A percentile compares a stretch with the other conserved stretches of the same genome.
Evolutionary conservation across 2,113 vertebrate genomes (phyloP).

Genomic region (Phoxinus phoxinus): DNA sequence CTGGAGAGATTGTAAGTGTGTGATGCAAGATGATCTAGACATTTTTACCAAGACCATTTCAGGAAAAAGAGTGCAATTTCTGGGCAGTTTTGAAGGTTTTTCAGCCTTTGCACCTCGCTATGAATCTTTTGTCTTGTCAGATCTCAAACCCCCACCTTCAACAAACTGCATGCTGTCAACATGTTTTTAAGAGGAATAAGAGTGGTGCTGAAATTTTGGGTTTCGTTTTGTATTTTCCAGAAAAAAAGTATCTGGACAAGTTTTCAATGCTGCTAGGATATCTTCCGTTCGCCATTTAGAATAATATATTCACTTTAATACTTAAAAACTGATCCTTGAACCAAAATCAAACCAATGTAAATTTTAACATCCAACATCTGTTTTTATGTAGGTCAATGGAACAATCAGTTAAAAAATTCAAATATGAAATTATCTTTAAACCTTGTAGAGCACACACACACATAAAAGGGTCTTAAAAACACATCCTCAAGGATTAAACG

Average conservation of each 20-base stretch:
- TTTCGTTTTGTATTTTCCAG: background rate
- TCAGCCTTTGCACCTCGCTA: background rate
- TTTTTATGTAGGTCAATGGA: background rate
- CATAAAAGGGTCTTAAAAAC: conserved; percentile 42
- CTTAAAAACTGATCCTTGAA: background rate
- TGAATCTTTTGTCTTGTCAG: background rate
- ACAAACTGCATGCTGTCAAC: background rate
- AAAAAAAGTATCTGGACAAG: background rate
- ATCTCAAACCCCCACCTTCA: background rate
- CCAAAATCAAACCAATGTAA: background rate
- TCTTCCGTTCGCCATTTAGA: background rate
- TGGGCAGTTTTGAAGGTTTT: conserved; percentile 24
- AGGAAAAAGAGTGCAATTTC: background rate
- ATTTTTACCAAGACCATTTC: conserved; percentile 51
- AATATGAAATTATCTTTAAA: background rate
- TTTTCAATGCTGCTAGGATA: background rate
- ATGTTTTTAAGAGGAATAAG: background rate
- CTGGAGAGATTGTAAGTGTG: conserved; percentile 28
- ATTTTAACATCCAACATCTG: background rate
- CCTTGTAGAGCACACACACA: background rate
- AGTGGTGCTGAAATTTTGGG: background rate
- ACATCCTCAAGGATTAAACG: conserved; percentile 67
- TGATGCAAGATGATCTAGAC: conserved; percentile 66
- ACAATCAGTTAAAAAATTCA: background rate
- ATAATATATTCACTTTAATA: background rate